Percentiles rank a stretch among this genome's conserved stretches.
Evolutionary conservation across 2,797 vertebrate genomes (phyloP).

Genomic region (Sebastes steindachneri): DNA sequence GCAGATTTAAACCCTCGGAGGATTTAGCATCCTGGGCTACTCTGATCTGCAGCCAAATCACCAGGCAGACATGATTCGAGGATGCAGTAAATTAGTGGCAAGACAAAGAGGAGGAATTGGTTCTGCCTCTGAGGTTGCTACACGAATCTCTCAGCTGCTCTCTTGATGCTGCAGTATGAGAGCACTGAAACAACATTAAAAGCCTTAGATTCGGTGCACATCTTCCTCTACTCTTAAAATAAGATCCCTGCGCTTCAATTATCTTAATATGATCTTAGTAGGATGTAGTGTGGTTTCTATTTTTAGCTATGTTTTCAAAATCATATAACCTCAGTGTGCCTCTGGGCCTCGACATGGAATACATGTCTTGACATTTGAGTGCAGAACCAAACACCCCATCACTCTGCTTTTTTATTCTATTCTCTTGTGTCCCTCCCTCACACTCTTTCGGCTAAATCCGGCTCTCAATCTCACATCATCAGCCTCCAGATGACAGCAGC

Average conservation of each 20-base stretch:
- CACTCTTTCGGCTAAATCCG: conserved; percentile 2
- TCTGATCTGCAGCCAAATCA: conserved; percentile 66
- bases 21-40: conserved; percentile 27
- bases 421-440: neutral
- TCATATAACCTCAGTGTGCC: neutral
- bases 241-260: neutral
- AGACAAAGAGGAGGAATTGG: conserved; percentile 33
- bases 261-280: neutral
- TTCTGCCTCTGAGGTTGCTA: conserved; percentile 32
- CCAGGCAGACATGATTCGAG: conserved; percentile 43
- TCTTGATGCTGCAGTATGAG: conserved; percentile 7
- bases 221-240: neutral
- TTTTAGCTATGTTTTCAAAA: conserved; percentile 9
- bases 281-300: neutral
- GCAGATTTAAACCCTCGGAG: conserved; percentile 32
- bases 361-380: conserved; percentile 25
- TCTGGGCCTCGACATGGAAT: conserved; percentile 8
- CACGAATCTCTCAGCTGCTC: conserved; percentile 10
- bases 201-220: neutral
- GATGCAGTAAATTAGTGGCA: conserved; percentile 59
- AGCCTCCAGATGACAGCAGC: conserved; percentile 26
- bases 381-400: conserved; percentile 7
- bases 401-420: neutral
- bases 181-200: neutral
- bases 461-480: conserved; percentile 24